Evolutionary conservation across 2,797 vertebrate genomes (phyloP).

Genomic region (Enteromius viviparus): DNA sequence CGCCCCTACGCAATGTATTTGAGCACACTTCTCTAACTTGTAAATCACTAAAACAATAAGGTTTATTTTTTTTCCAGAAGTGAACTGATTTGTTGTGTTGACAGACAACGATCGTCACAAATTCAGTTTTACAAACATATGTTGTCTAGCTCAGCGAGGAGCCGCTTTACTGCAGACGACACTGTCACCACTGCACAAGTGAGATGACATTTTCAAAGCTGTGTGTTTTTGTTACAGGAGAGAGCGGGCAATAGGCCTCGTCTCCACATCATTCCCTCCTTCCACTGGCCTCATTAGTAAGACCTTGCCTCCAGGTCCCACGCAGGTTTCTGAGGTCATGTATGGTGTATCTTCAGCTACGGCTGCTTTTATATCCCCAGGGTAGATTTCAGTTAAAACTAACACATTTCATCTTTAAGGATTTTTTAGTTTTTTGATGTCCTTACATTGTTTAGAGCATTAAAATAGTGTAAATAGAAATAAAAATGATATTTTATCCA

Average conservation of each 20-base stretch:
- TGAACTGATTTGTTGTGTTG: conserved; percentile 15
- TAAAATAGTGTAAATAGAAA: no score
- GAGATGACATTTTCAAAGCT: conserved; percentile 53
- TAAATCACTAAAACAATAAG: neutral
- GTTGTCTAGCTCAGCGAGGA: neutral
- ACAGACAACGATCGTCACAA: neutral
- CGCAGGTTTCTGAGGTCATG: conserved; percentile 56
- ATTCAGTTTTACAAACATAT: conserved; percentile 30
- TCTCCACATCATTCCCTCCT: conserved; percentile 71
- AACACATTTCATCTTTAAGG: neutral
- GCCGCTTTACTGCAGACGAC: conserved; percentile 10
- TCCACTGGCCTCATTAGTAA: conserved; percentile 74
- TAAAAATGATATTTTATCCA: no score
- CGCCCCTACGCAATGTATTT: neutral
- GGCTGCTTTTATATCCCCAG: neutral
- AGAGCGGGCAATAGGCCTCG: conserved; percentile 67
- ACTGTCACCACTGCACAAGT: conserved; percentile 29
- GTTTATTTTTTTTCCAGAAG: neutral
- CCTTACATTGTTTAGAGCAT: no score
- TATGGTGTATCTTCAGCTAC: conserved; percentile 9
- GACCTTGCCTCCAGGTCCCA: conserved; percentile 69
- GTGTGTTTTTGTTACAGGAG: conserved; percentile 54
- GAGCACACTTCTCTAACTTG: neutral
- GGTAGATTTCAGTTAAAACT: conserved; percentile 8
- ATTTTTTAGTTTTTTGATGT: no score